Conservation (phyloP, 2,113 vertebrate species). For the Pelodiscus sinensis region DNA sequence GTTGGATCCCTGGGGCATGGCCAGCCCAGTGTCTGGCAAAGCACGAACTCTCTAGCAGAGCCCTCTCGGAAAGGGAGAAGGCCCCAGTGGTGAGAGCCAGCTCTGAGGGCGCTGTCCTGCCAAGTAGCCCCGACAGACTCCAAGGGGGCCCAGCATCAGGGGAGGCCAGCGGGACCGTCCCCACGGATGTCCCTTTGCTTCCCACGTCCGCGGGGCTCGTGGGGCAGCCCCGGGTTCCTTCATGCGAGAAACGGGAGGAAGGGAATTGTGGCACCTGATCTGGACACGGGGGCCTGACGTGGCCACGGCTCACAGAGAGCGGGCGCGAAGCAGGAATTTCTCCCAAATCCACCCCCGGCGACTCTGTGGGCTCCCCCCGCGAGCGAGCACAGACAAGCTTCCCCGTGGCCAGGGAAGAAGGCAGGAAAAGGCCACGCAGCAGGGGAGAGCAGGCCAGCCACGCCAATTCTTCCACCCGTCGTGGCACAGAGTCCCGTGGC, state of each 20-base stretch:
- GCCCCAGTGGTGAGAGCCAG: not conserved
- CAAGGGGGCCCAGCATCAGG: not conserved
- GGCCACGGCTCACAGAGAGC: not conserved
- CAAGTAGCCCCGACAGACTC: not conserved
- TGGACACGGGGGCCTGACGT: not conserved
- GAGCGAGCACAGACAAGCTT: not conserved
- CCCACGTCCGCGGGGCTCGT: not conserved
- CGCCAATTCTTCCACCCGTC: conserved; percentile 50
- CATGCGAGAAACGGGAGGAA: too few species aligned
- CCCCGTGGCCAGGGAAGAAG: not conserved
- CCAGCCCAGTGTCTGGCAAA: too few species aligned
- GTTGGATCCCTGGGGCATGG: not conserved
- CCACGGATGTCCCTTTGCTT: not conserved
- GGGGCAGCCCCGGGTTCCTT: not conserved
- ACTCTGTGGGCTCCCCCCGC: not conserved
- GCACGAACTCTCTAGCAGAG: not conserved
- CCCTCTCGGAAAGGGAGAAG: not conserved
- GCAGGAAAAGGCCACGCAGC: not conserved
- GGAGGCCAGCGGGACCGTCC: not conserved
- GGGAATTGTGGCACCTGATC: not conserved
- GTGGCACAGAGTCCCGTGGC: conserved; percentile 54
- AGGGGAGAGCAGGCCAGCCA: conserved; percentile 33
- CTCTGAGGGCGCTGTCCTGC: not conserved
- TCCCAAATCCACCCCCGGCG: not conserved
- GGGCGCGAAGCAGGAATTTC: not conserved